Evolutionary conservation across 2,797 vertebrate species (phyloP).

Genomic region (Scyliorhinus canicula): DNA sequence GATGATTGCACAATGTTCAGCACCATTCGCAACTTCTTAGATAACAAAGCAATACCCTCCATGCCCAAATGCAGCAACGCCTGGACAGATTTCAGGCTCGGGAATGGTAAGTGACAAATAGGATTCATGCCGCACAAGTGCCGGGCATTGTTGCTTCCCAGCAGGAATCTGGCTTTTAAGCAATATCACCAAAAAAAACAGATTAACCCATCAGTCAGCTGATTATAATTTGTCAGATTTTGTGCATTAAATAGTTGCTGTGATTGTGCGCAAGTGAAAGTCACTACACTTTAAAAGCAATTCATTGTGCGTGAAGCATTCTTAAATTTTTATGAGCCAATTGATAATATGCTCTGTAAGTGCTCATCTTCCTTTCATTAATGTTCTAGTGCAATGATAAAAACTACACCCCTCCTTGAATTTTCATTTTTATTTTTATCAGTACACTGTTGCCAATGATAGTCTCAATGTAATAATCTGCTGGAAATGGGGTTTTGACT

Average conservation of each 20-base stretch:
- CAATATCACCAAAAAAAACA: not conserved
- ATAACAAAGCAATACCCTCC: not conserved
- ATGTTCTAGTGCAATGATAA: not conserved
- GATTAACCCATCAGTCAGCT: not conserved
- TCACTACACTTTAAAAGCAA: not conserved
- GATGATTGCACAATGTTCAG: not conserved
- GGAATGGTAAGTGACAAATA: not conserved
- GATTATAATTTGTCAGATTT: not conserved
- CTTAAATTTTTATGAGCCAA: not conserved
- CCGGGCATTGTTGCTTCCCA: not conserved
- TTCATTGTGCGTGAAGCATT: not conserved
- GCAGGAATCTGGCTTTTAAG: not conserved
- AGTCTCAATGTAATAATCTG: not conserved
- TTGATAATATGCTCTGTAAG: not conserved
- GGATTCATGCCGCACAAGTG: not conserved
- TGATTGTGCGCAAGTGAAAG: not conserved
- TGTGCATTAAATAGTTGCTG: too few relatives aligned
- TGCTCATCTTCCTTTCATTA: not conserved
- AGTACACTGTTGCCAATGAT: not conserved
- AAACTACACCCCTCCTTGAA: too few relatives aligned
- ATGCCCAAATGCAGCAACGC: not conserved
- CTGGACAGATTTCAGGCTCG: not conserved
- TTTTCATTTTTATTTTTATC: not conserved
- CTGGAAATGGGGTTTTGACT: not conserved
- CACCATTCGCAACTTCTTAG: not conserved